Base-by-base conservation (phyloP, 2,888 invertebrate genomes). In the Norana najaformis region DNA sequence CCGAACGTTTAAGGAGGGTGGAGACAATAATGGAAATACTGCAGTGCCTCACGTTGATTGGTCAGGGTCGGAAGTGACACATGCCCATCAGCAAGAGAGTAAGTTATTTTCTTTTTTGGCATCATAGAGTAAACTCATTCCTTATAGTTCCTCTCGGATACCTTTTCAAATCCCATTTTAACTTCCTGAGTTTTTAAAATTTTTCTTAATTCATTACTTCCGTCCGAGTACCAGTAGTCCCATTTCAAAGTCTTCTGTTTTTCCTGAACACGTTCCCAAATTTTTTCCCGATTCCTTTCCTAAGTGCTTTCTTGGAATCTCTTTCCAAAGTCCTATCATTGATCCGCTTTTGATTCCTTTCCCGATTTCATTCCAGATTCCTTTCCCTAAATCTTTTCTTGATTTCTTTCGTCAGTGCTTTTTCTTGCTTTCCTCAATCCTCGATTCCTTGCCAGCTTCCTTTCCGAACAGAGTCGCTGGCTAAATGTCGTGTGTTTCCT, bases 11-110 rank as follows among this genome's bases (percentile, higher is more conserved):
- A 85, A 37, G 36, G n/a, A 69, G 69, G 69, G 69, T 13, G 69
- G 69, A 69, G 85, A 85, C 23, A 85, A 85, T 37, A 85, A 85
- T 85, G 85, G 85, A 85, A 85, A 85, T 85, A 36, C 85, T 85
- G 85, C 85, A 85, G 85, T 85, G 85, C 85, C 85, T 85, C 85
- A 37, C 18, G 37, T 85, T 85, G 85, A 85, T 14, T 85, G 85
- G 85, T 85, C 85, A 85, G 36, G 85, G 85, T 35, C 36, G 23
- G 85, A 85, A 16, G 37, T 20, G 34, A 85, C 85, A 35, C 37
- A 35, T 8, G 35, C 20, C 37, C 20, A 36, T 85, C 35, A 85
- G 13, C 85, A 85, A 85, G 85, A 85, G 37, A 85, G 85, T 85
- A 85, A 85, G 36, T 37, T 8, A n/a, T n/a, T n/a, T 8, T 6